Percentiles rank a stretch among this genome's conserved stretches.
These are phyloP conservation scores for Micromys minutus DNA, from an alignment of 2,113 vertebrate species.

Conservation along the genomic window DNA sequence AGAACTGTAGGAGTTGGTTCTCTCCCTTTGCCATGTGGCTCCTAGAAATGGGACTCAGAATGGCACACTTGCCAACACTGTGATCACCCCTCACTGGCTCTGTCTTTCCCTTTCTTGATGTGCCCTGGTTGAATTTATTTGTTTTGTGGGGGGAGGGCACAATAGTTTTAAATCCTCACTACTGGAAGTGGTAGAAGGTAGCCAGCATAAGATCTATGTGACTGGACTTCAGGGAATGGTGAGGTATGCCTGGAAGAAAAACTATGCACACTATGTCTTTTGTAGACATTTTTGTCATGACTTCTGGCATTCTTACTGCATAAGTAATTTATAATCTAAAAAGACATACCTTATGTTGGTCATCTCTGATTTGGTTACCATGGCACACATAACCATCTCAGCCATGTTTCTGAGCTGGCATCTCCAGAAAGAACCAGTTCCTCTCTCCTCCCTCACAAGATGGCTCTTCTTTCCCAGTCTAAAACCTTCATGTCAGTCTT, in stretches of 20 bases:
- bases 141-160: fast-evolving
- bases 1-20: too few relatives aligned
- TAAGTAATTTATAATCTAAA: not conserved
- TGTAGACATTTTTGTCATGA: not conserved
- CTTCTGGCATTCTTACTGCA: not conserved
- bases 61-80: too few relatives aligned
- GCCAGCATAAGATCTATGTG: not conserved
- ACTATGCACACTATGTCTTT: too few relatives aligned
- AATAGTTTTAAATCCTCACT: not conserved
- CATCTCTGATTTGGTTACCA: not conserved
- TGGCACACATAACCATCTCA: not conserved
- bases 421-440: not conserved
- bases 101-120: not conserved
- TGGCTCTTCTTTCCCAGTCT: not conserved
- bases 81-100: not conserved
- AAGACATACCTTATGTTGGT: not conserved
- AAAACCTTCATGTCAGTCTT: not conserved
- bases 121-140: not conserved
- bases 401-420: not conserved
- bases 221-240: not conserved
- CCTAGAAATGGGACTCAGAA: not conserved
- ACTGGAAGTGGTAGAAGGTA: not conserved
- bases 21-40: not conserved
- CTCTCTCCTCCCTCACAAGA: not conserved
- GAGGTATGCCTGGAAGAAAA: not conserved